These are phyloP conservation scores for Scolopax rusticola DNA, from an alignment of 2,797 vertebrate genomes.

Conservation along the genomic window DNA sequence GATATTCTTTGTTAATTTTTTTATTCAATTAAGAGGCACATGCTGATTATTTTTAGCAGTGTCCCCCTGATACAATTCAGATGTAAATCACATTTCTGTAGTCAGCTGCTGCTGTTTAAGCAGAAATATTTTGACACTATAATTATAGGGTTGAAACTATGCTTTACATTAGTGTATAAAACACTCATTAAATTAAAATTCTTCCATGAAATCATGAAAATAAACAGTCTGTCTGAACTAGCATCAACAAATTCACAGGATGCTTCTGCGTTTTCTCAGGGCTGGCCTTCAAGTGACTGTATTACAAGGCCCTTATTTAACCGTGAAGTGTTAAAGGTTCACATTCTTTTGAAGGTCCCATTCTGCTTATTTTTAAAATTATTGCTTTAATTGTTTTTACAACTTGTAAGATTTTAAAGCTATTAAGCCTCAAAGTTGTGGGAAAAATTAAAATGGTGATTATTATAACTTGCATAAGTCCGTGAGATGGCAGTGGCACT, in stretches of 20 bases:
- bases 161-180: slow-evolving; percentile 90
- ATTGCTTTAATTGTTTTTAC: slow-evolving; percentile 86
- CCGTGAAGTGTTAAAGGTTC: slow-evolving; percentile 90
- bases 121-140: slow-evolving; percentile 93
- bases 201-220: slow-evolving; percentile 96
- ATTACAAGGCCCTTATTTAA: slow-evolving; percentile 75
- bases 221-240: slow-evolving; percentile 95
- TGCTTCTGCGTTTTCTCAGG: slow-evolving; percentile 91
- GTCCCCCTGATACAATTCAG: slow-evolving; percentile 74
- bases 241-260: slow-evolving; percentile 90
- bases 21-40: slow-evolving; percentile 68
- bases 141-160: slow-evolving; percentile 89
- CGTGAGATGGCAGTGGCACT: slow-evolving; percentile 3
- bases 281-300: slow-evolving; percentile 73
- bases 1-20: slow-evolving; percentile 72
- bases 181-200: slow-evolving; percentile 98
- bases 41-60: slow-evolving; percentile 69
- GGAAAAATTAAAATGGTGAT: slow-evolving; percentile 76
- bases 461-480: slow-evolving; percentile 63
- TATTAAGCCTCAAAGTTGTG: slow-evolving; percentile 87
- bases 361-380: slow-evolving; percentile 85
- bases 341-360: slow-evolving; percentile 80
- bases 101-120: slow-evolving; percentile 89
- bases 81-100: slow-evolving; percentile 83
- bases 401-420: slow-evolving; percentile 87